Evolutionary conservation across 53 echinoderm and acorn worm genomes (phyloP), one percentile per base, ranked within the genome.

Genomic region (Actinopyga echinites): DNA sequence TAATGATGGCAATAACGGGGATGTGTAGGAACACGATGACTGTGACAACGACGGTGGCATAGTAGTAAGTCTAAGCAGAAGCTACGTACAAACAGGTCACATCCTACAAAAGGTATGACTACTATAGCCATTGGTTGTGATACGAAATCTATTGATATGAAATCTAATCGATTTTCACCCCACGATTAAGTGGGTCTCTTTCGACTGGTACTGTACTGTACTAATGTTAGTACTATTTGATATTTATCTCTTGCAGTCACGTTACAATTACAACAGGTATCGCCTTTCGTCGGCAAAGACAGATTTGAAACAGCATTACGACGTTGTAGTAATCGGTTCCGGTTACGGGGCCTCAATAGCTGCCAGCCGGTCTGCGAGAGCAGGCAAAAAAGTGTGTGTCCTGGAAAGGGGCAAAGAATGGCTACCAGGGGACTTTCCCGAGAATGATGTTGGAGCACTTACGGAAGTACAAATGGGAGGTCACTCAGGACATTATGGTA

Each of bases 401-500:
- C 82, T 87, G 7, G 87, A 87, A 34, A 87, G 57, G 55, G 87
- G 87, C 9, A 80, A 80, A 24, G 87, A 87, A 33, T 87, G 87
- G 87, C 75, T 80, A 22, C 87, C 87, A 5, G 87, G 87, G 21
- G 87, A 87, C 23, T 87, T 87, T 61, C 87, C 87, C 8, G 87
- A 87, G 40, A 87, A 65, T 40, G 81, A 87, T 38, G 40, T 87
- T n/a, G 79, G 54, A 35, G 63, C 87, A 5, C 56, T 80, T 28
- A 87, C 64, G 20, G 87, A 80, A 28, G 42, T 87, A 4, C 87
- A 87, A 58, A 69, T 82, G 69, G 35, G 64, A 22, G 85, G 85
- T 29, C 61, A 36, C 19, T 63, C 61, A 3, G 37, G 30, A 42
- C 43, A 42, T 40, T 63, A 61, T 37, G 81, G 81, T 81, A 36